phyloP scores from a whole-genome alignment of 2,797 vertebrate species.

The Babyrousa celebensis region DNA sequence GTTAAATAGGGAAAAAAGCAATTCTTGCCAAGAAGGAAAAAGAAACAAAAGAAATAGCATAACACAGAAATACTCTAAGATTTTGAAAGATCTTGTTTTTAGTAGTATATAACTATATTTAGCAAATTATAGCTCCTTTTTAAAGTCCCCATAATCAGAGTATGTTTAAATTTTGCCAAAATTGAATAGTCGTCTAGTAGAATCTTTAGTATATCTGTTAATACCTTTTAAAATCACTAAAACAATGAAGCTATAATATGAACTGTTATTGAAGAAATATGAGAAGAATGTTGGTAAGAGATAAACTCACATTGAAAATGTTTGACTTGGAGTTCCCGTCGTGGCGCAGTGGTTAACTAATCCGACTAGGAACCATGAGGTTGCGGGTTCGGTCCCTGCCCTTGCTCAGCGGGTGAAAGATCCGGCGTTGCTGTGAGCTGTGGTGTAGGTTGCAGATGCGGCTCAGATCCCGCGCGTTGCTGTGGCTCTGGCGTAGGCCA shows the following conservation, averaged over 20 bases:
- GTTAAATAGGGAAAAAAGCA: background rate
- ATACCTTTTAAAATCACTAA: conserved; percentile 3
- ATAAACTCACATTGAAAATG: conserved; percentile 31
- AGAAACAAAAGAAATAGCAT: background rate
- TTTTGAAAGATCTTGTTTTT: conserved; percentile 35
- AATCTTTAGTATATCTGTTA: conserved; percentile 24
- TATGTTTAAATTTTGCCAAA: background rate
- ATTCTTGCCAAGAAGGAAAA: background rate
- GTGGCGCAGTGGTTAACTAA: too few species aligned
- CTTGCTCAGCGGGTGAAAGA: too few species aligned
- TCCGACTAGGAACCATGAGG: too few species aligned
- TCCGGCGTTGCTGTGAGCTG: too few species aligned
- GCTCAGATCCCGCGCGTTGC: too few species aligned
- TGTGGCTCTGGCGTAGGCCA: too few species aligned
- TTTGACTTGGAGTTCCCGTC: too few species aligned
- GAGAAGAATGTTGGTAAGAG: conserved; percentile 29
- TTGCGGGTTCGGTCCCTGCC: too few species aligned
- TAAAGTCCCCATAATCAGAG: background rate
- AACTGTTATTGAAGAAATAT: conserved; percentile 27
- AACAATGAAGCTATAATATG: background rate
- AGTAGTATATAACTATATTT: conserved; percentile 26
- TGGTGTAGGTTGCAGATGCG: too few species aligned
- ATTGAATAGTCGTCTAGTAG: background rate
- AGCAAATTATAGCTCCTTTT: background rate
- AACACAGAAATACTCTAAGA: background rate